Evolutionary conservation across 2,797 vertebrate genomes (phyloP).

Genomic region (Gastrophryne carolinensis): DNA sequence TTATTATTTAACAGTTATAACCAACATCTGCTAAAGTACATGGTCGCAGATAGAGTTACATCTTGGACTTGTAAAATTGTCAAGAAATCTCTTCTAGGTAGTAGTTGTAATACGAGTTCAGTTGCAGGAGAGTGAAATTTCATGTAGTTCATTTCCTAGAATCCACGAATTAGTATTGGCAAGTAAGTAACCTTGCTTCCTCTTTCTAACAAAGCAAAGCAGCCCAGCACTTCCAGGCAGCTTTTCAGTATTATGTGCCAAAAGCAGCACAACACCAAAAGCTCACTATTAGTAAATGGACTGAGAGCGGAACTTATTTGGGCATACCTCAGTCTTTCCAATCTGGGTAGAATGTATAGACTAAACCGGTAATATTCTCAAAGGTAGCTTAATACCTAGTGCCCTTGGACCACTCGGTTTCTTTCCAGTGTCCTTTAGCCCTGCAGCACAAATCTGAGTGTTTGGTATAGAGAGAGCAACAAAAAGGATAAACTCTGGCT

Average conservation of each 20-base stretch:
- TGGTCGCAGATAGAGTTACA: constrained; percentile 19
- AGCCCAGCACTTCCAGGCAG: constrained; percentile 7
- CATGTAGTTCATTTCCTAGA: constrained; percentile 19
- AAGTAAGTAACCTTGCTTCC: constrained; percentile 2
- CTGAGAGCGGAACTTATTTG: background rate
- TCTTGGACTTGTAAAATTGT: constrained; percentile 24
- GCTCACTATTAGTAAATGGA: constrained; percentile 12
- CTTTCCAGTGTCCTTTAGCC: too few species aligned
- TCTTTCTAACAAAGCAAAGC: constrained; percentile 25
- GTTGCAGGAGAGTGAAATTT: constrained; percentile 8
- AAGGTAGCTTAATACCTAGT: too few species aligned
- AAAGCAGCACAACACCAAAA: constrained; percentile 29
- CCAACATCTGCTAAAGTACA: constrained; percentile 10
- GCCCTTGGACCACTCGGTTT: too few species aligned
- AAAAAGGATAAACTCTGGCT: too few species aligned
- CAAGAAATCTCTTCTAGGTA: constrained; percentile 5
- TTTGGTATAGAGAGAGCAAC: too few species aligned
- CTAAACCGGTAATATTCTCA: too few species aligned
- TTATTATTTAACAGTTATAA: constrained; percentile 12
- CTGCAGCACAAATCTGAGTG: too few species aligned
- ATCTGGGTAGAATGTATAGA: too few species aligned
- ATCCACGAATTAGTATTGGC: constrained; percentile 26
- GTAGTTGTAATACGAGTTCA: constrained; percentile 34
- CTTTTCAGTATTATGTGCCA: background rate
- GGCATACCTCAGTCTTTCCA: too few species aligned